Evolutionary conservation across 2,113 vertebrate genomes (phyloP), one percentile per base, ranked within the genome.

Genomic region (Urocolius indicus): DNA sequence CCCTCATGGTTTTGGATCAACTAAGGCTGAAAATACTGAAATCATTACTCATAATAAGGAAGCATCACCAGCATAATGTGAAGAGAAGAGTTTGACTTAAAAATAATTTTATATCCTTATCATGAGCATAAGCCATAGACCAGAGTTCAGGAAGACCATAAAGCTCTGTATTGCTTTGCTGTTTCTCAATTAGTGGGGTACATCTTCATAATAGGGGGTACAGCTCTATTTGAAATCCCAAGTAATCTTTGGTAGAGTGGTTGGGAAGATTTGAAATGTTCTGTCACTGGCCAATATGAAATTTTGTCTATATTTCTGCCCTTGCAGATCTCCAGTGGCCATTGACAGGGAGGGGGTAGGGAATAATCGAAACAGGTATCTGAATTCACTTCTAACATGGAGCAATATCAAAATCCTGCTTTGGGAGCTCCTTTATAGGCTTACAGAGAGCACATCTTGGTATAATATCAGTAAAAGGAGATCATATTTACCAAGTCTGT

Each of bases 301-400:
- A 77, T 20, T 3, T 23, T 59, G 22, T 14, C 51, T 30, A 46
- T 13, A 19, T 62, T 83, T 73, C 36, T 66, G 16, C 13, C 16
- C 29, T 52, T 87, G 57, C 16, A 34, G 38, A 27, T n/a, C 19
- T 87, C 23, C 4, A 1, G 27, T 12, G 12, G 4, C 13, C 10
- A 18, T 9, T 32, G 21, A 10, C 4, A 10, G 3, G 4, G 4
- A 10, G 34, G 73, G 11, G 2, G 1, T 29, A 2, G 5, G 3
- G 36, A 52, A 45, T 34, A 86, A 51, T 75, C 22, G 10, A 13
- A 90, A 54, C 0, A 78, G 27, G 32, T 12, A 51, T 4, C 26
- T 46, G 22, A 81, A 71, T 59, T 81, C 13, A 45, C 8, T 49
- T 78, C 38, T 38, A 81, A 69, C 1, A 0, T n/a, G 0, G 0